phyloP scores from a whole-genome alignment of 2,888 invertebrate species.

The Odontocerum albicorne region DNA sequence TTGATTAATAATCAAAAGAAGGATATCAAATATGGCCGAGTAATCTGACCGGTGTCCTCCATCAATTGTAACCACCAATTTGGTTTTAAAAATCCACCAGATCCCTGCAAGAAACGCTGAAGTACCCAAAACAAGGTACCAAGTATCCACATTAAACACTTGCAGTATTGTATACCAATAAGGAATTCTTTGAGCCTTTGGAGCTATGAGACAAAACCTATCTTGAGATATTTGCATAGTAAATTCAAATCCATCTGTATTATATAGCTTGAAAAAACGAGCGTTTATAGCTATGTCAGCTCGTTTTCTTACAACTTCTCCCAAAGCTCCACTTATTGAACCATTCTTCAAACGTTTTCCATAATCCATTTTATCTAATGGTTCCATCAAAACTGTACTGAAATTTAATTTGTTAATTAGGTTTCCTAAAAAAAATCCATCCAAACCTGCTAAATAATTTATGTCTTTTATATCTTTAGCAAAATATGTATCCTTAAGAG shows the following conservation, averaged over 20 bases:
- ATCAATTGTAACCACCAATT: not conserved
- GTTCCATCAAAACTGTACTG: constrained; percentile 37
- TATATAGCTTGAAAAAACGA: constrained; percentile 45
- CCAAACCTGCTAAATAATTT: constrained; percentile 42
- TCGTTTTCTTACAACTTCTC: constrained; percentile 42
- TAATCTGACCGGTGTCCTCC: not conserved
- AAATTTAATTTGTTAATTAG: constrained; percentile 45
- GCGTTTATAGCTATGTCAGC: constrained; percentile 47
- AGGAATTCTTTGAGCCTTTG: constrained; percentile 46
- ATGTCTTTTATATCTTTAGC: constrained; percentile 34
- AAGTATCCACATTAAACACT: constrained; percentile 38
- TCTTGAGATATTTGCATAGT: constrained; percentile 44
- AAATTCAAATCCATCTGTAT: constrained; percentile 44
- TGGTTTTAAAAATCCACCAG: constrained; percentile 28
- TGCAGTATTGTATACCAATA: constrained; percentile 46
- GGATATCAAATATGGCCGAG: constrained; percentile 23
- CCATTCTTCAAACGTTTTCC: constrained; percentile 39
- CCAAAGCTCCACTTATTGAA: constrained; percentile 42
- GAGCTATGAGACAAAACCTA: constrained; percentile 47
- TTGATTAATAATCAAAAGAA: constrained; percentile 20
- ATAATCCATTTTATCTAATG: constrained; percentile 39
- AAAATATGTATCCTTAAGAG: constrained; percentile 35
- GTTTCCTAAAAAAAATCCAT: constrained; percentile 44
- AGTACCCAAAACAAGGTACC: constrained; percentile 11
- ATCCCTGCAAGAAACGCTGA: constrained; percentile 11